Evolutionary conservation across 2,797 vertebrate genomes (phyloP), one percentile per base, ranked within the genome.

Genomic region (Cirrhinus mrigala): DNA sequence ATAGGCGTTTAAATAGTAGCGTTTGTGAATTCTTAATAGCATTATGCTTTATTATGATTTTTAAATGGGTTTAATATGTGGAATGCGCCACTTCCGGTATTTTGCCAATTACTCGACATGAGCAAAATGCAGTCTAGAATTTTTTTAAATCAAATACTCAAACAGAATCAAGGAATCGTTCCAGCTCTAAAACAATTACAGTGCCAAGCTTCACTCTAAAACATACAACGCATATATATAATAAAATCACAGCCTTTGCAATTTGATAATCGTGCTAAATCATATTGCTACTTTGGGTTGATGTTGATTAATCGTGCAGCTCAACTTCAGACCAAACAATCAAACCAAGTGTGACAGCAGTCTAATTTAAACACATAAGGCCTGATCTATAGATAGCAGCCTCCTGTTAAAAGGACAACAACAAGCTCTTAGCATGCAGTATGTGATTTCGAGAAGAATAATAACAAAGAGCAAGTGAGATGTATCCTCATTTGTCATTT

Each of bases 381-480:
- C 8, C 69, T 50, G 70, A n/a, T 74, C 81, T 73, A 48, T 33
- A 48, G 40, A 60, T 33, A 82, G 54, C 7, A 6, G 27, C 69
- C 46, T 81, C 79, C 66, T 27, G 52, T 48, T 24, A 10, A 15
- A 9, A 33, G 18, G 8, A 64, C 69, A 48, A 46, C 80, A 71
- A 81, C n/a, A 9, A 20, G 71, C 48, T n/a, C 46, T 81, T 2
- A 2, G 44, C 4, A 11, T 52, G 62, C 66, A 54, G 14, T 24
- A 8, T 12, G 40, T 12, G 50, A 58, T 27, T 20, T 16, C 0
- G n/a, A 71, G 33, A 22, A 40, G 6, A 52, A 15, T 12, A 66
- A 79, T 20, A 16, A 12, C 3, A 68, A 37, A 50, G 52, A 60
- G n/a, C 8, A 22, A 20, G 20, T 20, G 52, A 54, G 52, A 54